phyloP scores from a whole-genome alignment of 1,140 invertebrate genomes.

The Mactra quadrangularis region DNA sequence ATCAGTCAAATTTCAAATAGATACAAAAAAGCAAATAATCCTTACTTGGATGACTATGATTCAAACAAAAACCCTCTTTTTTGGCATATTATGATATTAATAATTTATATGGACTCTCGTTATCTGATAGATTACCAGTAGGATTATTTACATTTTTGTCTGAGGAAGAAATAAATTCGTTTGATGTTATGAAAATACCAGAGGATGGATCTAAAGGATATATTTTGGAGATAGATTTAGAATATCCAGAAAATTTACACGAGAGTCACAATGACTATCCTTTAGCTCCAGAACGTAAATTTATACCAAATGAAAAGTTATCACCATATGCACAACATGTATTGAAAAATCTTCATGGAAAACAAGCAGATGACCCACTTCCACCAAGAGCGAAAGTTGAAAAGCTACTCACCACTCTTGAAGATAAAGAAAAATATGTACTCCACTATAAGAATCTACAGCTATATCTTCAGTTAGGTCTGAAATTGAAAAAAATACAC shows the following conservation, averaged over 20 bases:
- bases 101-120: slow-evolving; percentile 74
- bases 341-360: slow-evolving; percentile 55
- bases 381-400: slow-evolving; percentile 48
- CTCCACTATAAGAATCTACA: slow-evolving; percentile 56
- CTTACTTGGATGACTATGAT: slow-evolving; percentile 48
- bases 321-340: slow-evolving; percentile 55
- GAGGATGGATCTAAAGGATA: slow-evolving; percentile 84
- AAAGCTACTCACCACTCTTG: slow-evolving; percentile 57
- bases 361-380: neutral
- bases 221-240: slow-evolving; percentile 84
- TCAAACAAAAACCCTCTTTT: slow-evolving; percentile 1
- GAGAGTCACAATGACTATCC: slow-evolving; percentile 85
- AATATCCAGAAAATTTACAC: slow-evolving; percentile 83
- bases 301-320: slow-evolving; percentile 56
- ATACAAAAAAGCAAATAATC: slow-evolving; percentile 60
- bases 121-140: slow-evolving; percentile 65
- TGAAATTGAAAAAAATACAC: slow-evolving; percentile 67
- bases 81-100: slow-evolving; percentile 65
- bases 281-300: slow-evolving; percentile 81
- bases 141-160: slow-evolving; percentile 69
- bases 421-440: slow-evolving; percentile 59
- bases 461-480: slow-evolving; percentile 55
- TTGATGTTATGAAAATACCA: slow-evolving; percentile 78
- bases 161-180: slow-evolving; percentile 67
- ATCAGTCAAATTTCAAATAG: slow-evolving; percentile 56